Evolutionary conservation across 1,140 invertebrate species (phyloP), one percentile per base, ranked within the genome.

Genomic region (Drosophila kanapiae): DNA sequence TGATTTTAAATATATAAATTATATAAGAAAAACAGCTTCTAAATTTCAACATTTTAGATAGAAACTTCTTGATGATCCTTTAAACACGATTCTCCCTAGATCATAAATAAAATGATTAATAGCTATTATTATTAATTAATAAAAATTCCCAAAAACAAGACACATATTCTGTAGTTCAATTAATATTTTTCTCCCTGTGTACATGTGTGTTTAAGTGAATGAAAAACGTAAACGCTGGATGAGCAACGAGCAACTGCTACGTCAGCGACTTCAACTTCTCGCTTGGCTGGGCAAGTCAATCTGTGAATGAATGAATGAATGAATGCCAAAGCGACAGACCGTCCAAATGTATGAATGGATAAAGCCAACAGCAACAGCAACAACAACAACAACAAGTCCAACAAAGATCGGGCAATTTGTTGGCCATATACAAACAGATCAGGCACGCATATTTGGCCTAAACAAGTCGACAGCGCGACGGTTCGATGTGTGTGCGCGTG

Each of bases 341-440:
- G 63, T 70, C 67, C 67, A 45, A 68, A 63, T 88, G 85, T 84
- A 81, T 90, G 85, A 88, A 85, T 88, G 85, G 78, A 16, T 72
- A 74, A 69, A 62, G 62, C 61, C 75, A 79, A 83, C 59, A 65
- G 27, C 49, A 78, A 13, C 72, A 77, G 14, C 60, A 80, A 33
- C 38, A 64, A 29, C 69, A 76, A 51, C n/a, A n/a, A n/a, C n/a
- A n/a, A n/a, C n/a, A n/a, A n/a, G n/a, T n/a, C 64, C 77, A 59
- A 62, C 37, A 62, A 76, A 60, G 65, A 82, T 54, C 60, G 43
- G 62, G 37, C 72, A 81, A 87, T 87, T 90, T 87, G 83, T 87
- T 87, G 69, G 84, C 84, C 84, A 84, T 88, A 88, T 84, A 88
- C 84, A 88, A 88, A 88, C 86, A 85, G 78, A 85, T 90, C 85